Evolutionary conservation across 53 echinoderm and acorn worm species (phyloP).

Genomic region (Crossaster papposus): DNA sequence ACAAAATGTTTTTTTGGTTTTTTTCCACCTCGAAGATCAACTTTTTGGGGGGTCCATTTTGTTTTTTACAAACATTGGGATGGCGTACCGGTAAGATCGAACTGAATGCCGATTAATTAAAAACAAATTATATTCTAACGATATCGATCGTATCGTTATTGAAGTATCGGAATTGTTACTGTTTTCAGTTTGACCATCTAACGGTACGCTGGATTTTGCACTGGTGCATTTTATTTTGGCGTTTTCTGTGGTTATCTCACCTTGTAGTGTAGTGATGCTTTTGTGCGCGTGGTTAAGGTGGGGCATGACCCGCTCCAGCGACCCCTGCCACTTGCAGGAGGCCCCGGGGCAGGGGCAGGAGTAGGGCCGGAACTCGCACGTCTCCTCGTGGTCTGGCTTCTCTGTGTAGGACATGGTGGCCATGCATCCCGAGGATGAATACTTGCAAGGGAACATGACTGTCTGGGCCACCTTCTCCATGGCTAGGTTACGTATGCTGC

Average conservation of each 20-base stretch:
- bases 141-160: no score
- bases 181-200: no score
- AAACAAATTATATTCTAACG: no score
- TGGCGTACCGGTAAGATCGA: no score
- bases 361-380: conserved; percentile 95
- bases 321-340: conserved; percentile 97
- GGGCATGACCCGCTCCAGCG: conserved; percentile 94
- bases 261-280: conserved; percentile 98
- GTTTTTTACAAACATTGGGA: no score
- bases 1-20: no score
- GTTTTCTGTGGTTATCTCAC: conserved; percentile 67
- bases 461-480: conserved; percentile 99
- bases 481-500: conserved; percentile 95
- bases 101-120: no score
- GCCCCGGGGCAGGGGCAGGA: conserved; percentile 97
- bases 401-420: conserved; percentile 96
- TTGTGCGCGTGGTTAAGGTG: conserved; percentile 98
- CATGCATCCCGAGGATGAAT: conserved; percentile 86
- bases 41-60: no score
- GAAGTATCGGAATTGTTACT: no score
- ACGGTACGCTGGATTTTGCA: no score
- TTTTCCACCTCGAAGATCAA: no score
- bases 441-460: conserved; percentile 99
- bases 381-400: conserved; percentile 96
- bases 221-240: no score